Evolutionary conservation across 2,888 invertebrate species (phyloP), one percentile per base, ranked within the genome.

Genomic region (Gortyna flavago): DNA sequence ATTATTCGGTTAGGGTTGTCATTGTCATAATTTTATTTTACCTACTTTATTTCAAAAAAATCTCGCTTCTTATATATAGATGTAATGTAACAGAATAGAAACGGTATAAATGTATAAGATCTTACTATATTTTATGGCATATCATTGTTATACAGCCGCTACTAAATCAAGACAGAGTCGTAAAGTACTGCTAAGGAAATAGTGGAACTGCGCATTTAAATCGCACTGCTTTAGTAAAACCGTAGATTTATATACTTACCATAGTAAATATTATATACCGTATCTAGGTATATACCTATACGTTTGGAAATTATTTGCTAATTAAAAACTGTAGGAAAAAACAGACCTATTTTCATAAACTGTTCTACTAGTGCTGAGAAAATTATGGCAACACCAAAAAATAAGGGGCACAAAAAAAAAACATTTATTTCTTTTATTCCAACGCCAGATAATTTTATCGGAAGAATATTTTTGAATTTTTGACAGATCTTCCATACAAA

Each of bases 1-100:
- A 72, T 73, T 81, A 72, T 79, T 69, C 6, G 13, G 51, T 3
- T 76, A 85, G 85, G 85, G 85, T 64, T 76, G 64, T 38, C 61
- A 29, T 54, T 38, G n/a, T 44, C 1, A 32, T 41, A 2, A 7
- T 21, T 16, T 29, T 62, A 44, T 48, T n/a, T 13, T 21, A 32
- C 1, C 8, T n/a, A 35, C 1, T 71, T 51, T 59, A 51, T 44
- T 13, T 0, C 9, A 54, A n/a, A 18, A 25, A n/a, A 0, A 54
- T 32, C 11, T n/a, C 5, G 6, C 11, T 65, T 57, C 44, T 6
- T 1, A 1, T 16, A 44, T 0, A 9, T 16, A 41, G 2, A 3
- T 35, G 7, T 72, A 65, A 82, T 18, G 32, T 41, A 59, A 59
- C 41, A 51, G 5, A 35, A 48, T 51, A 16, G n/a, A 59, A 29